Conservation (phyloP, 2,888 invertebrate genomes). For the Ariolimax columbianus region DNA sequence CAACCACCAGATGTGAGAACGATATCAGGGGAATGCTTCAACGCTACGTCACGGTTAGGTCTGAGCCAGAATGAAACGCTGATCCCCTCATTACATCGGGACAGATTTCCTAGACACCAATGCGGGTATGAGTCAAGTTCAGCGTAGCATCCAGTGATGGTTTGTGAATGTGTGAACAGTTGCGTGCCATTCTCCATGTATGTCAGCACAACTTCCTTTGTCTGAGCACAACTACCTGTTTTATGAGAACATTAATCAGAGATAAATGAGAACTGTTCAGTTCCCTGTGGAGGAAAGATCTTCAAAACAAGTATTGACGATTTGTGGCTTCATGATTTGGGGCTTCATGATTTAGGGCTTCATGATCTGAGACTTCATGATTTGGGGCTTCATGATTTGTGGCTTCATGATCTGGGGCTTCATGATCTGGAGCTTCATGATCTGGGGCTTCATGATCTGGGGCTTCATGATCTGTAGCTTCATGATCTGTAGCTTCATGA, state of each 20-base stretch:
- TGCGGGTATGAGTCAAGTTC: slow-evolving; percentile 69
- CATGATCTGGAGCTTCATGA: too few relatives aligned
- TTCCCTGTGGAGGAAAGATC: too few relatives aligned
- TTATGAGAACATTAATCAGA: not conserved
- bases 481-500: too few relatives aligned
- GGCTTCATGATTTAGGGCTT: too few relatives aligned
- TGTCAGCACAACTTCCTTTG: slow-evolving; percentile 42
- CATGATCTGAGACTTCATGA: too few relatives aligned
- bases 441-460: too few relatives aligned
- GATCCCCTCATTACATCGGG: slow-evolving; percentile 68
- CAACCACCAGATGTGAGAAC: slow-evolving; percentile 72
- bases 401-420: too few relatives aligned
- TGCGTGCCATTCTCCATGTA: slow-evolving; percentile 59
- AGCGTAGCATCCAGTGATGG: slow-evolving; percentile 60
- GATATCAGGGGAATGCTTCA: slow-evolving; percentile 57
- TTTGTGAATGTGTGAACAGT: slow-evolving; percentile 51
- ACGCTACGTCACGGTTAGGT: slow-evolving; percentile 54
- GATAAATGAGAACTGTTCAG: too few relatives aligned
- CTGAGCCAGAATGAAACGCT: slow-evolving; percentile 67
- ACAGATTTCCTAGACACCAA: slow-evolving; percentile 75
- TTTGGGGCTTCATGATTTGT: too few relatives aligned
- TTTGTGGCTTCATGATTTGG: too few relatives aligned
- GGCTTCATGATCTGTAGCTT: too few relatives aligned
- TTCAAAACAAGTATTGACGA: too few relatives aligned
- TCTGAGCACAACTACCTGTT: not conserved